Conservation (phyloP, 2,797 vertebrate species). For the Danio jaintianensis region DNA sequence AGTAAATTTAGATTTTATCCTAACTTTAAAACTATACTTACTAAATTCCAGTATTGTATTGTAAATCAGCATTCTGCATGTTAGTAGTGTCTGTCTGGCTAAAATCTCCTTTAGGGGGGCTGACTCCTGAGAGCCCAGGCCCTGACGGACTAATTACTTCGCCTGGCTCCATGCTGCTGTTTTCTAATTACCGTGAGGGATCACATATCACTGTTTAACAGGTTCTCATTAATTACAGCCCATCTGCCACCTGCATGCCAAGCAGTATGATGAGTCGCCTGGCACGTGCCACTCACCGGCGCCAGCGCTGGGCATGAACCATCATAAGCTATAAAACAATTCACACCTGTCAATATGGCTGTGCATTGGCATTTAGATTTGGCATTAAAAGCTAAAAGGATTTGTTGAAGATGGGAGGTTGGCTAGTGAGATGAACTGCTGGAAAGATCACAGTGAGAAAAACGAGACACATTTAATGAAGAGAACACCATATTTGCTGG, state of each 20-base stretch:
- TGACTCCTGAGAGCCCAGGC: constrained; percentile 43
- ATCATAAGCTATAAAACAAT: constrained; percentile 28
- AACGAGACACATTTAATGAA: background rate
- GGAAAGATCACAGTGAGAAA: background rate
- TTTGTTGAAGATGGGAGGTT: background rate
- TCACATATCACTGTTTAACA: constrained; percentile 77
- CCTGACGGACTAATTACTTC: constrained; percentile 68
- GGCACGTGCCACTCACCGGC: constrained; percentile 50
- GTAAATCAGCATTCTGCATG: constrained; percentile 46
- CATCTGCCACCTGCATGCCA: constrained; percentile 70
- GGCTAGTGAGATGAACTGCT: background rate
- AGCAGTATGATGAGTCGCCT: constrained; percentile 56
- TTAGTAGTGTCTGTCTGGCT: constrained; percentile 50
- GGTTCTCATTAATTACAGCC: constrained; percentile 80
- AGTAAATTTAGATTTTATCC: too few species aligned
- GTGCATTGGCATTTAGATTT: constrained; percentile 25
- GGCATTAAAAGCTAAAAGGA: constrained; percentile 9
- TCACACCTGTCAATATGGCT: constrained; percentile 34
- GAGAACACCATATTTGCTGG: too few species aligned
- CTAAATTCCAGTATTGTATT: constrained; percentile 20
- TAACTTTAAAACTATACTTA: background rate
- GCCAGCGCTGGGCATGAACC: background rate
- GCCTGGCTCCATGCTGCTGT: constrained; percentile 65
- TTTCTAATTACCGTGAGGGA: constrained; percentile 77
- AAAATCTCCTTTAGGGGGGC: constrained; percentile 50